phyloP scores from a whole-genome alignment of 2,797 vertebrate species.

The Notolabrus celidotus region DNA sequence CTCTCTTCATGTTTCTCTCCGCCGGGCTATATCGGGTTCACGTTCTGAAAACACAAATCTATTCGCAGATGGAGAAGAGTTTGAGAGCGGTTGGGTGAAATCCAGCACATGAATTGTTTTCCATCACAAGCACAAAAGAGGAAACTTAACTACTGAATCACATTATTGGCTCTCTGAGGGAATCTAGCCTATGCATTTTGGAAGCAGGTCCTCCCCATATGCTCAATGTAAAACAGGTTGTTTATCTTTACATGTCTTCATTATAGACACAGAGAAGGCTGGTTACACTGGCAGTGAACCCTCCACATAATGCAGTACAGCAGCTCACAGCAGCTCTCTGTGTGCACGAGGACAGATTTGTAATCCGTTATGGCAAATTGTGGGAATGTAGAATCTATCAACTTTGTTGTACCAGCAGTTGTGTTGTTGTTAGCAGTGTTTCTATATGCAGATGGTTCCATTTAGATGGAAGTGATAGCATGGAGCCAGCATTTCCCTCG shows the following conservation, averaged over 20 bases:
- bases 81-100: conserved; percentile 37
- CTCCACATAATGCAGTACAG: not conserved
- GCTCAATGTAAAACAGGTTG: conserved; percentile 19
- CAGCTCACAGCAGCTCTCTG: conserved; percentile 10
- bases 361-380: conserved; percentile 27
- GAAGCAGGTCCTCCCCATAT: conserved; percentile 6
- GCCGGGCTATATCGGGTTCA: conserved; percentile 21
- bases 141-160: conserved; percentile 34
- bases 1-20: conserved; percentile 27
- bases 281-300: conserved; percentile 11
- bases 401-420: conserved; percentile 18
- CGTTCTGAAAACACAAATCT: conserved; percentile 47
- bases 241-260: conserved; percentile 34
- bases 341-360: conserved; percentile 22
- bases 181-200: not conserved
- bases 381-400: conserved; percentile 28
- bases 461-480: conserved; percentile 43
- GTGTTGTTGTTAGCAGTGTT: conserved; percentile 19
- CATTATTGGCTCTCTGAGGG: conserved; percentile 3
- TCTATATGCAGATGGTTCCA: conserved; percentile 35
- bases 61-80: conserved; percentile 44
- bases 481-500: conserved; percentile 18
- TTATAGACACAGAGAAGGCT: not conserved
- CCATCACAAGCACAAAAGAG: conserved; percentile 23
- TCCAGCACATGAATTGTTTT: conserved; percentile 41